Evolutionary conservation across 2,888 invertebrate genomes (phyloP), one percentile per base, ranked within the genome.

Genomic region (Sclerodermus sp.): DNA sequence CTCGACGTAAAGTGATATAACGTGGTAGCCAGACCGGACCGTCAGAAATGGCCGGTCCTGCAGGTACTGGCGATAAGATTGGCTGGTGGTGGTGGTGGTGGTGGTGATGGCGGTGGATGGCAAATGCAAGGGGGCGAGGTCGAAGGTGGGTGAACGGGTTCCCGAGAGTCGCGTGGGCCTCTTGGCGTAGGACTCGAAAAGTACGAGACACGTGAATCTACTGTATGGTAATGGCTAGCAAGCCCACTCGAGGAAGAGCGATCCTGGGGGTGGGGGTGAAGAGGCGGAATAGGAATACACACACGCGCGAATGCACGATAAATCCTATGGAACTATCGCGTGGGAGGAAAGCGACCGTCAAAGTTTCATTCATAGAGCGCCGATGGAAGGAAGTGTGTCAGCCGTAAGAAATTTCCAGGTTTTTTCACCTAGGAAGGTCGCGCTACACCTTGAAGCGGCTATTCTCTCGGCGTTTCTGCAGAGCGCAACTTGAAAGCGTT

Each of bases 81-180:
- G 52, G 49, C 53, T 48, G 52, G 49, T 64, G 64, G 58, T 64
- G 60, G 63, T 62, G 60, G 53, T 45, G 51, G 53, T 50, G 51
- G 55, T 55, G 55, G 57, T 48, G 51, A 53, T 55, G 55, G 57
- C 45, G 49, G 52, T 51, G 49, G 51, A 46, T 49, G 49, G 62
- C 60, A 55, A 64, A 64, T 57, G 65, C 56, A 59, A 64, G 58
- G 62, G 64, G 64, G 64, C 71, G 75, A 77, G 77, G 76, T 66
- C 71, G 73, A 75, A 74, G 75, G 77, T 77, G 76, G 77, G 72
- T 72, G 69, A 68, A 72, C 72, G 66, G 64, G 77, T 74, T 71
- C 66, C 67, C 60, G 60, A 47, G 53, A 58, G n/a, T 49, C 59
- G 71, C 66, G 74, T 74, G 67, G 74, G 75, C 55, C 60, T 65